A percentile compares a stretch with the other conserved stretches of the same genome.
Evolutionary conservation across 2,888 invertebrate genomes (phyloP).

Genomic region (Eupithecia dodoneata): DNA sequence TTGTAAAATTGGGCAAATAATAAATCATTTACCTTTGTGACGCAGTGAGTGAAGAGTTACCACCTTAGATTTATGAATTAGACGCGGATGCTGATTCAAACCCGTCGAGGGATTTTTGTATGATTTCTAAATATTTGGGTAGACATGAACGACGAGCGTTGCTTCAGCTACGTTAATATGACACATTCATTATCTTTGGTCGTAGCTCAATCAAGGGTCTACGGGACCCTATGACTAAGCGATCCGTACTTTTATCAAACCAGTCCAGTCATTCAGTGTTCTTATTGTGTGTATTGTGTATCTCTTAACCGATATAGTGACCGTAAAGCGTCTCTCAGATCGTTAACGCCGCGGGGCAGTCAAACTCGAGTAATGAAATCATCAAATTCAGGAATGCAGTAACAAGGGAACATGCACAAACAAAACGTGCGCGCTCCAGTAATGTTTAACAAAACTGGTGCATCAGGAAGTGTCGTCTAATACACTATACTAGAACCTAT

Average conservation of each 20-base stretch:
- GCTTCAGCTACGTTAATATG: not conserved
- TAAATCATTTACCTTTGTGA: not conserved
- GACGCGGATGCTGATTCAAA: not conserved
- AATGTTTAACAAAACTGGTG: conserved; percentile 23
- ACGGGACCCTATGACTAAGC: not conserved
- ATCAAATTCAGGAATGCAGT: conserved; percentile 17
- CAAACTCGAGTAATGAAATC: conserved; percentile 3
- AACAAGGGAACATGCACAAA: conserved; percentile 21
- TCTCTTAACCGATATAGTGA: not conserved
- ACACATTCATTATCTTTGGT: not conserved
- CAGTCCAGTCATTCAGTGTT: not conserved
- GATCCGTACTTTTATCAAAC: not conserved
- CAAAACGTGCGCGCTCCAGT: conserved; percentile 11
- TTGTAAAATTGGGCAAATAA: not conserved
- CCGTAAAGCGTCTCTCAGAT: not conserved
- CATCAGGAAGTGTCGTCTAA: conserved; percentile 23
- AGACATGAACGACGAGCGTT: not conserved
- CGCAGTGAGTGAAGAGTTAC: not conserved
- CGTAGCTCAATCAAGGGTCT: not conserved
- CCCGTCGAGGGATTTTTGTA: not conserved
- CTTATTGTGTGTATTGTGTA: not conserved
- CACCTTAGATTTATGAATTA: not conserved
- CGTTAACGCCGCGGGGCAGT: not conserved
- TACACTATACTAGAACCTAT: not conserved
- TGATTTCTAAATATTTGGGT: not conserved